phyloP scores from a whole-genome alignment of 2,888 invertebrate genomes.

The Fragum whitleyi region DNA sequence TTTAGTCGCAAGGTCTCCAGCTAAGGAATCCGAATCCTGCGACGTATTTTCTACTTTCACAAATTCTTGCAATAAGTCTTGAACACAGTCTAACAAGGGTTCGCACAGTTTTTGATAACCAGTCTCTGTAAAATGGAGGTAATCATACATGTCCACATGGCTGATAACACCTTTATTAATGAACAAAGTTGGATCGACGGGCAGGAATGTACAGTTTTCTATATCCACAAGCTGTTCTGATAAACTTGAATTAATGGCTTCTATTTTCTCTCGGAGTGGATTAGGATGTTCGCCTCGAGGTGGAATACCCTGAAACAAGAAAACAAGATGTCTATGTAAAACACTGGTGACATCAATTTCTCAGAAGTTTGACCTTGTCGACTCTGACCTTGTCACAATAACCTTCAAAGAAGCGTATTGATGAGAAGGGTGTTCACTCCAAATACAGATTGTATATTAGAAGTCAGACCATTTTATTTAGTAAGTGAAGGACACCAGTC shows the following conservation, averaged over 20 bases:
- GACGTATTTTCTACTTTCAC: conserved; percentile 80
- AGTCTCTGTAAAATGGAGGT: conserved; percentile 92
- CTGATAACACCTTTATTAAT: conserved; percentile 89
- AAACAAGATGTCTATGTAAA: too few species aligned
- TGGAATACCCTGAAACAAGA: conserved; percentile 91
- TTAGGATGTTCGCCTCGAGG: conserved; percentile 95
- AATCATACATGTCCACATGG: conserved; percentile 96
- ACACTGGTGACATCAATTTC: too few species aligned
- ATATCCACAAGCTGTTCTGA: conserved; percentile 88
- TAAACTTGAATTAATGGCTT: conserved; percentile 91
- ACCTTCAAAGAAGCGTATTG: too few species aligned
- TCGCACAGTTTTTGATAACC: conserved; percentile 91
- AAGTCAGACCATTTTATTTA: too few species aligned
- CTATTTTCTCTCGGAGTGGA: conserved; percentile 91
- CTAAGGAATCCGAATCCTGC: conserved; percentile 58
- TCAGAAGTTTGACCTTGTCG: too few species aligned
- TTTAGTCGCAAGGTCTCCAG: conserved; percentile 59
- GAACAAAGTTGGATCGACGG: conserved; percentile 90
- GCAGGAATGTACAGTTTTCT: conserved; percentile 90
- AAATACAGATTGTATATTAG: too few species aligned
- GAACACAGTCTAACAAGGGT: conserved; percentile 83
- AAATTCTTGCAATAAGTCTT: conserved; percentile 77
- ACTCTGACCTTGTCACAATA: too few species aligned
- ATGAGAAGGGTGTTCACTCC: too few species aligned
- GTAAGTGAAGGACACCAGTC: too few species aligned